Evolutionary conservation across 2,797 vertebrate genomes (phyloP).

Genomic region (Enteromius viviparus): DNA sequence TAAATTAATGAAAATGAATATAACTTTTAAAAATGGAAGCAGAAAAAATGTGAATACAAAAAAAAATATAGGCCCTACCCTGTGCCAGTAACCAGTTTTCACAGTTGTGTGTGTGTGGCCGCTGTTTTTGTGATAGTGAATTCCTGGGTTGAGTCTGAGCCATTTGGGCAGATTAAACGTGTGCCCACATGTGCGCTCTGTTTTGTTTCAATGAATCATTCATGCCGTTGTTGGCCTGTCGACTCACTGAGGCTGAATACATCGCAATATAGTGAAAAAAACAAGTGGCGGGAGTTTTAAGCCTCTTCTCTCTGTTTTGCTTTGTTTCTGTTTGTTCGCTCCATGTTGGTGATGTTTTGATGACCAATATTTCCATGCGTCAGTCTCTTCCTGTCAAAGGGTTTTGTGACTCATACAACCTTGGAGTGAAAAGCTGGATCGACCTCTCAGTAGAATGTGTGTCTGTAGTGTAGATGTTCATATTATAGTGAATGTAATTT

Average conservation of each 20-base stretch:
- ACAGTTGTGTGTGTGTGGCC: constrained; percentile 25
- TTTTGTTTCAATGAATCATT: constrained; percentile 71
- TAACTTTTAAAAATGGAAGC: not conserved
- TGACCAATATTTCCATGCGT: constrained; percentile 46
- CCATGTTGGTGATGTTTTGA: constrained; percentile 44
- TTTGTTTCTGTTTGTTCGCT: not conserved
- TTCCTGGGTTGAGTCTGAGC: constrained; percentile 56
- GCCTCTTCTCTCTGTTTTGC: not conserved
- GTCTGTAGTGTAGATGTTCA: constrained; percentile 3
- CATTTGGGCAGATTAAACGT: constrained; percentile 64
- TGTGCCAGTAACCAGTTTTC: constrained; percentile 49
- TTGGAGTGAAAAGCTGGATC: constrained; percentile 16
- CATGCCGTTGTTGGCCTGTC: constrained; percentile 46
- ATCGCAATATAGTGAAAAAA: constrained; percentile 25
- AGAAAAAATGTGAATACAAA: not conserved
- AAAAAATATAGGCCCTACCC: not conserved
- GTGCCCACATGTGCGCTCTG: constrained; percentile 62
- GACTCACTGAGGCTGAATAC: constrained; percentile 17
- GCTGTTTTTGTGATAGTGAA: constrained; percentile 54
- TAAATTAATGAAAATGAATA: not conserved
- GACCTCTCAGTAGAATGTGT: not conserved
- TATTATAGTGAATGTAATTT: not conserved
- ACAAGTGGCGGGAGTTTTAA: constrained; percentile 46
- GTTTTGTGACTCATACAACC: constrained; percentile 36
- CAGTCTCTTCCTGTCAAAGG: constrained; percentile 37